Conservation (phyloP, 2,797 vertebrate genomes). For the Mergus octosetaceus region DNA sequence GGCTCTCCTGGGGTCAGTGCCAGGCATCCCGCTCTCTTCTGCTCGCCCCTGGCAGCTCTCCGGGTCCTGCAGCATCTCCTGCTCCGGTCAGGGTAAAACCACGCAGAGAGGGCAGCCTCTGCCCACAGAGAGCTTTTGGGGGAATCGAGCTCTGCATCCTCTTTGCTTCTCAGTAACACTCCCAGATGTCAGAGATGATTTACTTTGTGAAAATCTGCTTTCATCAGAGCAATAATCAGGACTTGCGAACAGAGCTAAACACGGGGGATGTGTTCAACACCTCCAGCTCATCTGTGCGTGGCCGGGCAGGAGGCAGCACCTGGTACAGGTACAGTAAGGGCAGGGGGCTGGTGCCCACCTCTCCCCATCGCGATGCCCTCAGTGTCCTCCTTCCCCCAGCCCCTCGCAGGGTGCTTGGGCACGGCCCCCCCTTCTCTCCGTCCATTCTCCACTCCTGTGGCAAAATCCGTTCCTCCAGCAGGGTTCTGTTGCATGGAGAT, state of each 20-base stretch:
- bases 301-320: neutral
- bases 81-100: neutral
- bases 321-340: neutral
- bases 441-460: neutral
- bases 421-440: neutral
- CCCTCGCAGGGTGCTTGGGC: neutral
- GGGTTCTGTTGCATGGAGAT: conserved; percentile 35
- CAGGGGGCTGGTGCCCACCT: neutral
- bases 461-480: neutral
- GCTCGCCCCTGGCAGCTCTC: neutral
- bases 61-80: too few species aligned
- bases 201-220: neutral
- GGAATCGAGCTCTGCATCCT: neutral
- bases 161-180: neutral
- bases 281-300: neutral
- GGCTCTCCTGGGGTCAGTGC: neutral
- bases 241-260: neutral
- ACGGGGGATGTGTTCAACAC: neutral
- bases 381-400: neutral
- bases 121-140: rapidly evolving
- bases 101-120: neutral
- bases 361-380: neutral
- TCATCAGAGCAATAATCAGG: conserved; percentile 34
- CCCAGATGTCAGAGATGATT: neutral
- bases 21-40: neutral